phyloP scores from a whole-genome alignment of 2,888 invertebrate genomes.

The Himalopsyche tibetana region DNA sequence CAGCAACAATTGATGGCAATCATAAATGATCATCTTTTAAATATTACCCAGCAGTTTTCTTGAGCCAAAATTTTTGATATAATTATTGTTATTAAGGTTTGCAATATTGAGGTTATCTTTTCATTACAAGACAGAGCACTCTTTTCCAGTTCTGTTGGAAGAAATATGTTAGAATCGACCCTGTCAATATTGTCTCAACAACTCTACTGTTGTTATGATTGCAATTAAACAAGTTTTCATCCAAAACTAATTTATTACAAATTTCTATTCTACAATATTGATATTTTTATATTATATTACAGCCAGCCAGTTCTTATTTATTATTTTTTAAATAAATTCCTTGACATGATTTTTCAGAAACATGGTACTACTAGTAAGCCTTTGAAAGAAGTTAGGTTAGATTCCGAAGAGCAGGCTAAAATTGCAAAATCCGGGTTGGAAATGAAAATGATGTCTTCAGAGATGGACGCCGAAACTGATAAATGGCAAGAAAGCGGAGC shows the following conservation, averaged over 20 bases:
- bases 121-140: too few relatives aligned
- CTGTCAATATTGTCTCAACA: too few relatives aligned
- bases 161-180: too few relatives aligned
- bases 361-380: conserved; percentile 97
- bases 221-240: too few relatives aligned
- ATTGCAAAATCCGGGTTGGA: conserved; percentile 97
- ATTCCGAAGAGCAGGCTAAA: conserved; percentile 97
- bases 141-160: too few relatives aligned
- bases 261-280: neutral
- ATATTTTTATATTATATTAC: neutral
- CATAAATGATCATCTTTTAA: too few relatives aligned
- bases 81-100: too few relatives aligned
- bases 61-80: too few relatives aligned
- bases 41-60: too few relatives aligned
- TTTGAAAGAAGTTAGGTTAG: conserved; percentile 90
- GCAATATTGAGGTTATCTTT: too few relatives aligned
- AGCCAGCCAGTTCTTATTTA: neutral
- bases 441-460: conserved; percentile 96
- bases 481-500: conserved; percentile 91
- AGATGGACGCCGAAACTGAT: conserved; percentile 97
- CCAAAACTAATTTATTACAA: neutral
- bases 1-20: too few relatives aligned
- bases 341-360: conserved; percentile 81
- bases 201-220: too few relatives aligned
- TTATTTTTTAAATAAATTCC: neutral